Percentiles rank a stretch among this genome's conserved stretches.
phyloP scores from a whole-genome alignment of 2,888 invertebrate genomes.

The Schizotus pectinicornis region DNA sequence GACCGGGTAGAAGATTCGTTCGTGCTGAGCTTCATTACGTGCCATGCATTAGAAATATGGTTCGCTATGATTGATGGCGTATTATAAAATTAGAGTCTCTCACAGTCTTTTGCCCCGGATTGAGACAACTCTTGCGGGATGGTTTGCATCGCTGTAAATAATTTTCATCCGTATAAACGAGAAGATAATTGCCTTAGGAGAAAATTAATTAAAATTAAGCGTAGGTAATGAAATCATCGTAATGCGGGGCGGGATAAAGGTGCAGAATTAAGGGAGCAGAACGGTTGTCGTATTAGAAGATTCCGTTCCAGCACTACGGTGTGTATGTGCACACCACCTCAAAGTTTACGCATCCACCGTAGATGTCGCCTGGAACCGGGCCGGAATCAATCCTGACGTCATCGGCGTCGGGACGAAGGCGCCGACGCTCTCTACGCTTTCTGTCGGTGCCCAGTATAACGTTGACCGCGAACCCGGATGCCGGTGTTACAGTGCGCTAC shows the following conservation, averaged over 20 bases:
- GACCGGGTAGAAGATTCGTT: too few relatives aligned
- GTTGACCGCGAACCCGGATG: constrained; percentile 41
- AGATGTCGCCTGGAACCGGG: constrained; percentile 22
- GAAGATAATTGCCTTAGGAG: constrained; percentile 1
- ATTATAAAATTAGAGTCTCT: neutral
- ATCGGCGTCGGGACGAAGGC: constrained; percentile 54
- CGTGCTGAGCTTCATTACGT: too few relatives aligned
- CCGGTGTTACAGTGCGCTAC: constrained; percentile 48
- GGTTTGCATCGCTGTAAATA: constrained; percentile 13
- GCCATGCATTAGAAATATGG: too few relatives aligned
- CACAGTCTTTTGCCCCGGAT: neutral
- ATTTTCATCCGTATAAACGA: neutral
- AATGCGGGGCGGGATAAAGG: constrained; percentile 16
- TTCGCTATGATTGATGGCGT: neutral
- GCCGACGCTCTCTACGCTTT: constrained; percentile 50
- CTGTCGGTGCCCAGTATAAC: constrained; percentile 52
- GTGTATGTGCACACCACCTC: constrained; percentile 14
- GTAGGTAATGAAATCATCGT: constrained; percentile 23
- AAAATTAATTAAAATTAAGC: constrained; percentile 25
- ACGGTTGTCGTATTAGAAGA: constrained; percentile 1
- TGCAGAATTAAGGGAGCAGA: constrained; percentile 19
- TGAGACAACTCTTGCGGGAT: neutral
- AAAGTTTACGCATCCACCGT: constrained; percentile 1
- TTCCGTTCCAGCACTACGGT: constrained; percentile 3
- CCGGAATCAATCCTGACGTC: constrained; percentile 44